Percentiles rank a stretch among this genome's conserved stretches.
These are phyloP conservation scores for Acleris sparsana DNA, from an alignment of 2,888 invertebrate genomes.

Conservation along the genomic window DNA sequence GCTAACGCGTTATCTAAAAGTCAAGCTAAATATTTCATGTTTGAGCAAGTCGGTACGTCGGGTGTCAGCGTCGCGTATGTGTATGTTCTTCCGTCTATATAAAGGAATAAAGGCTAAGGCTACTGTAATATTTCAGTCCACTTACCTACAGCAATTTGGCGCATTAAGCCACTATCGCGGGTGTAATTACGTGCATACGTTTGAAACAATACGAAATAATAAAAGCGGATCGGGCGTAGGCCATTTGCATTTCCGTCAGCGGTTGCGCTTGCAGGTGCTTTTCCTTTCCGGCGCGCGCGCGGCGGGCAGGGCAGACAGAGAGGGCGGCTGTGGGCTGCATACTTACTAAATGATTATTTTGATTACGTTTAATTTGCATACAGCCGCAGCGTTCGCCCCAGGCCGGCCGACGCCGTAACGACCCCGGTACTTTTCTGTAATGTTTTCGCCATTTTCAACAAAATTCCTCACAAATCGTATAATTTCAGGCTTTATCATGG, in stretches of 20 bases:
- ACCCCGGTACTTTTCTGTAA: conserved; percentile 83
- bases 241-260: conserved; percentile 73
- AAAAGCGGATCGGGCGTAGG: conserved; percentile 70
- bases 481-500: conserved; percentile 82
- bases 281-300: conserved; percentile 55
- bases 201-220: conserved; percentile 75
- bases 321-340: conserved; percentile 63
- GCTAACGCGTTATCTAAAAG: no score
- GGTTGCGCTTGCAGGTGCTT: conserved; percentile 49
- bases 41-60: no score
- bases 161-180: conserved; percentile 71
- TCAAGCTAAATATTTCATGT: no score
- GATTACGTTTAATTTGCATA: conserved; percentile 84
- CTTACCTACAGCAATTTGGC: conserved; percentile 69
- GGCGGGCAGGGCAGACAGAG: conserved; percentile 58
- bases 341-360: conserved; percentile 80
- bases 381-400: conserved; percentile 65
- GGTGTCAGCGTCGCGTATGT: not conserved
- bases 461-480: conserved; percentile 83
- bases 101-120: conserved; percentile 58
- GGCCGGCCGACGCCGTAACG: conserved; percentile 71
- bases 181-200: conserved; percentile 64
- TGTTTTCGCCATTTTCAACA: conserved; percentile 84
- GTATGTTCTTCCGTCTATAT: conserved; percentile 5
- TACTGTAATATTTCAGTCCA: conserved; percentile 72